These are phyloP conservation scores for Dicrostonyx torquatus DNA, from an alignment of 2,797 vertebrate genomes.

Conservation along the genomic window DNA sequence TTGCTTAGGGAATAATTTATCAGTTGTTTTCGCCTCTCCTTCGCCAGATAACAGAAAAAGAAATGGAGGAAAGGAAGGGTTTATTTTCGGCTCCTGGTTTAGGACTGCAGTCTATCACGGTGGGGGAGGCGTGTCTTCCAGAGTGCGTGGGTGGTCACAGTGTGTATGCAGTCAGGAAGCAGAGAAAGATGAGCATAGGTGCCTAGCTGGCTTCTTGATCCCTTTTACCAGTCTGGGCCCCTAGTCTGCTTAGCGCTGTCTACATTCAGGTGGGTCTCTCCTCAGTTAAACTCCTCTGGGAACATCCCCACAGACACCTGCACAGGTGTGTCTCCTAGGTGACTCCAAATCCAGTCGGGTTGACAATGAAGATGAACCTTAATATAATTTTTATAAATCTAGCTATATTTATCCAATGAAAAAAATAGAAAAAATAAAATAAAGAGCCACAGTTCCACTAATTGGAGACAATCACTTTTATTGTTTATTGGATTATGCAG, in stretches of 20 bases:
- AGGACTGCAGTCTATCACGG: not conserved
- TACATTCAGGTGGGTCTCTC: not conserved
- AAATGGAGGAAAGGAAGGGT: not conserved
- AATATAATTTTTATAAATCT: not conserved
- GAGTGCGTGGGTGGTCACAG: not conserved
- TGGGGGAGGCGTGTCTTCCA: not conserved
- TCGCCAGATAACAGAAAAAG: not conserved
- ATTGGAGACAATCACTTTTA: not conserved
- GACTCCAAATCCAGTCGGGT: not conserved
- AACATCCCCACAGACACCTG: not conserved
- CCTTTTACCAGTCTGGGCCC: not conserved
- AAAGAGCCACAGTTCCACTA: not conserved
- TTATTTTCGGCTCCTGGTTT: not conserved
- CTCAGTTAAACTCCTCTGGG: not conserved
- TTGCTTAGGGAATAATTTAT: not conserved
- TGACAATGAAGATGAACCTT: not conserved
- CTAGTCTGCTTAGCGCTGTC: not conserved
- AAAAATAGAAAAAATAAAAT: not conserved
- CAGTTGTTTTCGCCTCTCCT: not conserved
- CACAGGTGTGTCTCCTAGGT: not conserved
- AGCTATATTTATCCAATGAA: not conserved
- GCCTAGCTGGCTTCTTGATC: not conserved
- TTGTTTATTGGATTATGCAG: not conserved
- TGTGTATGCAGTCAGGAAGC: not conserved
- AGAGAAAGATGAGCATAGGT: not conserved